Conservation (phyloP, 1,140 invertebrate genomes). For the Drosophila tristis region DNA sequence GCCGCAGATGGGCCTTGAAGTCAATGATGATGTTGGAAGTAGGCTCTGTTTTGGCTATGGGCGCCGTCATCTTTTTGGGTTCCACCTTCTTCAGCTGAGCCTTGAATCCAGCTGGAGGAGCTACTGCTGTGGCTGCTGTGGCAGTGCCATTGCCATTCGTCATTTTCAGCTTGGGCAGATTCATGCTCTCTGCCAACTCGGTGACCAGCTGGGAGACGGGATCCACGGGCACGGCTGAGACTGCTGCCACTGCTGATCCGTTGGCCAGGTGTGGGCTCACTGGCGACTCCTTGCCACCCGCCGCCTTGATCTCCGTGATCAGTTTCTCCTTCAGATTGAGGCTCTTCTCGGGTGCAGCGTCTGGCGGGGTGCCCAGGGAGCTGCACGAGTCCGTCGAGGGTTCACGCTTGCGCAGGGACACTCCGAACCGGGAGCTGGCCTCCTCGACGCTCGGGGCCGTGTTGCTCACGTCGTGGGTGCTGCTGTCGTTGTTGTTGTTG, state of each 20-base stretch:
- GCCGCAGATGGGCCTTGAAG: constrained; percentile 93
- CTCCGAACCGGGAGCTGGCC: constrained; percentile 89
- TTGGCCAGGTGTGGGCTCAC: constrained; percentile 44
- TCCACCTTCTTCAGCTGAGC: constrained; percentile 89
- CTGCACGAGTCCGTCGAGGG: constrained; percentile 87
- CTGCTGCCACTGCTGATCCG: constrained; percentile 43
- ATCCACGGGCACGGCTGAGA: constrained; percentile 85
- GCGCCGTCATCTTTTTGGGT: constrained; percentile 85
- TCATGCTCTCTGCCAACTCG: constrained; percentile 88
- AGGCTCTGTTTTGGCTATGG: constrained; percentile 85
- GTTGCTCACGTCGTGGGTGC: constrained; percentile 87
- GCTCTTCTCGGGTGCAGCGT: constrained; percentile 57
- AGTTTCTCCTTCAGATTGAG: constrained; percentile 90
- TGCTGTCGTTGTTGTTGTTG: constrained; percentile 63
- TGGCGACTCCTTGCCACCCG: constrained; percentile 86
- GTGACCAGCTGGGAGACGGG: constrained; percentile 92
- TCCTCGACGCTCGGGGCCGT: constrained; percentile 88
- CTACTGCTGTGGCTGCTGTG: constrained; percentile 11
- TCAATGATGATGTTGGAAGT: constrained; percentile 88
- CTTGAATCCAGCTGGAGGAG: constrained; percentile 85
- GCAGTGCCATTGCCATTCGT: constrained; percentile 51
- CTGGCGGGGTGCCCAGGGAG: constrained; percentile 79
- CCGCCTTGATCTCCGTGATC: constrained; percentile 92
- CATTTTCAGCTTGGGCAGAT: constrained; percentile 84
- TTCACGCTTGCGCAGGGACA: constrained; percentile 89